These are phyloP conservation scores for Lasaia peninsularis DNA, from an alignment of 1,140 invertebrate species.

Conservation along the genomic window DNA sequence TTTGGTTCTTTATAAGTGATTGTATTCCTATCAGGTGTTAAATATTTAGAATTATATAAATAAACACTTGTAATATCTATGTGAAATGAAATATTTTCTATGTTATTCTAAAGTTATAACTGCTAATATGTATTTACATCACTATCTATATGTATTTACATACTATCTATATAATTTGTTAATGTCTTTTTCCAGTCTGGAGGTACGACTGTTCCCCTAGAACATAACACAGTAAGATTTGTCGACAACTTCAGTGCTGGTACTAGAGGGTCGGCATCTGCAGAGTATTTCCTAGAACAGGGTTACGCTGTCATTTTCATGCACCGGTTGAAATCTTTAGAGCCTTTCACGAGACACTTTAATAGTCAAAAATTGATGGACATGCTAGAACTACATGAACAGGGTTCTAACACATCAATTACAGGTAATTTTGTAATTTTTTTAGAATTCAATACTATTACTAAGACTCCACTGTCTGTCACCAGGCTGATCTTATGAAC, in stretches of 20 bases:
- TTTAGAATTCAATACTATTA: background rate
- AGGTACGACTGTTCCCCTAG: conserved; percentile 96
- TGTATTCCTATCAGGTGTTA: no score
- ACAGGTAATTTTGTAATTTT: conserved; percentile 44
- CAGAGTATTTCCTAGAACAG: conserved; percentile 95
- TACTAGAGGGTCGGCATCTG: conserved; percentile 93
- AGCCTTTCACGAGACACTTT: conserved; percentile 94
- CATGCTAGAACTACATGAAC: conserved; percentile 83
- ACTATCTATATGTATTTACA: no score
- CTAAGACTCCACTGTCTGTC: no score
- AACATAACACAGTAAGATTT: conserved; percentile 97
- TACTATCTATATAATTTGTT: no score
- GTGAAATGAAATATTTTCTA: background rate
- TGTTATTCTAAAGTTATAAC: no score
- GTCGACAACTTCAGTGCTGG: conserved; percentile 99
- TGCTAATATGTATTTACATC: no score
- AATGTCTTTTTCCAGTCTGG: conserved; percentile 92
- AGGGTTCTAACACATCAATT: conserved; percentile 79
- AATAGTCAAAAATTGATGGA: conserved; percentile 88
- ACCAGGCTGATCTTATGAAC: no score
- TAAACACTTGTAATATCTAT: no score
- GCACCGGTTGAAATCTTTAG: conserved; percentile 88
- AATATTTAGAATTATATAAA: no score
- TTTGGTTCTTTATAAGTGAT: no score
- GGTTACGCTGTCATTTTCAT: conserved; percentile 90